Percentiles rank a stretch among this genome's conserved stretches.
Conservation (phyloP, 2,888 invertebrate species). For the Xanthorhoe spadicearia region DNA sequence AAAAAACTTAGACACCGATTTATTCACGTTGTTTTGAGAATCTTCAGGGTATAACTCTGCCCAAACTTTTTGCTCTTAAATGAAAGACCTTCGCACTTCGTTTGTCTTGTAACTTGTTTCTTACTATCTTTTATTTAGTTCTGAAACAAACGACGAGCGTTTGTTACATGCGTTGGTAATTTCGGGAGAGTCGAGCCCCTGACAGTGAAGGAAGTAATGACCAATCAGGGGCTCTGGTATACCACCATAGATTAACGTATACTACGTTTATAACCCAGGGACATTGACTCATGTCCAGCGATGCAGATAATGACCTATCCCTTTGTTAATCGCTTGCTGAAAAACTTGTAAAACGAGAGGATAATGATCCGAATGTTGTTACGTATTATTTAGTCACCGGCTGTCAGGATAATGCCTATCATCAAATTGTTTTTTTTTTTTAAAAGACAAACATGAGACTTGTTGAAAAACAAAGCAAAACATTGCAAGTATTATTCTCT, state of each 20-base stretch:
- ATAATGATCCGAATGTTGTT: slow-evolving; percentile 30
- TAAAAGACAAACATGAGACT: neutral
- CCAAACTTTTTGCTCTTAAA: slow-evolving; percentile 37
- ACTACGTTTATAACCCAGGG: slow-evolving; percentile 47
- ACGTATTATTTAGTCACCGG: slow-evolving; percentile 27
- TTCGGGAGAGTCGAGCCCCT: slow-evolving; percentile 56
- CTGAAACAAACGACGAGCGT: slow-evolving; percentile 42
- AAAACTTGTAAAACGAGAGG: slow-evolving; percentile 42
- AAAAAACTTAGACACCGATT: slow-evolving; percentile 37
- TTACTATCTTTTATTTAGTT: slow-evolving; percentile 36
- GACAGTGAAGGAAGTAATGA: slow-evolving; percentile 56
- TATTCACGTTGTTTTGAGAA: slow-evolving; percentile 41
- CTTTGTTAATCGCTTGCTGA: slow-evolving; percentile 63
- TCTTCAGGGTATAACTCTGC: slow-evolving; percentile 41
- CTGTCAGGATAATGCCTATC: neutral
- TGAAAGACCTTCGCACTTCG: slow-evolving; percentile 36
- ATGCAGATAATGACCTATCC: slow-evolving; percentile 68
- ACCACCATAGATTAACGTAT: slow-evolving; percentile 37
- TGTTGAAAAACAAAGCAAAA: neutral
- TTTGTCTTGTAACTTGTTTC: slow-evolving; percentile 25
- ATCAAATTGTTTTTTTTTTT: neutral
- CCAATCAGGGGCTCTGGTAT: slow-evolving; percentile 42
- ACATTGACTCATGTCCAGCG: slow-evolving; percentile 59
- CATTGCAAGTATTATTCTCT: neutral
- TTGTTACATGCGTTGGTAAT: slow-evolving; percentile 40